Evolutionary conservation across 2,888 invertebrate species (phyloP), one percentile per base, ranked within the genome.

Genomic region (Pyrochroa serraticornis): DNA sequence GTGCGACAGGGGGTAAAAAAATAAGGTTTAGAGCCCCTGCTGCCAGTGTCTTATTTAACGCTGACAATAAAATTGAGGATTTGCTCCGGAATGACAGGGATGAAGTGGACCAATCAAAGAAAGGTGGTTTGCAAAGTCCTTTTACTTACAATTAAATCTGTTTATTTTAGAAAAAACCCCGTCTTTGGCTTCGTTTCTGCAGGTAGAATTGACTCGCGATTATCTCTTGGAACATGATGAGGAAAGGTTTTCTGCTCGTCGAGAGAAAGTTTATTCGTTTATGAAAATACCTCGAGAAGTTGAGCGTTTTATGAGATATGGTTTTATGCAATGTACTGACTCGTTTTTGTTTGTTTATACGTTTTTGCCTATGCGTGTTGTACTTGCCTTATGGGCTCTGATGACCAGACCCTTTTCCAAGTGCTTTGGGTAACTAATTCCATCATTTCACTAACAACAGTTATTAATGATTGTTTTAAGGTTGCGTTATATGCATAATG

Each of bases 261-360:
- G 98, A 57, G 93, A 97, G 76, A 93, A 96, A 81, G 93, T 98
- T 41, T 98, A 98, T 78, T 95, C 95, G 0, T 98, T 98, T 76
- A 91, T 98, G 83, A 92, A 92, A 82, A 95, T 98, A 75, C 95
- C 99, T 1, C 84, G 90, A 70, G 94, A 97, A 80, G 84, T 94
- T 35, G 95, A 95, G 75, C 91, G 93, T 71, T 96, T 96, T 73
- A 92, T 97, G 89, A 85, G 86, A 0, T 97, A 95, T 81, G 97
- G 96, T 32, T 93, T 95, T 73, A 90, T 96, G 80, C 94, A 94
- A 80, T 98, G 98, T 81, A 90, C 94, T 30, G 99, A 99, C 81
- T 97, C 97, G 12, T 95, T 99, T 80, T 84, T 98, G 49, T 98
- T 95, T 83, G 91, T 98, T 51, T 97, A 97, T 79, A 98, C 99